Conservation (phyloP, 2,113 vertebrate genomes). For the Cyprinus carpio region DNA sequence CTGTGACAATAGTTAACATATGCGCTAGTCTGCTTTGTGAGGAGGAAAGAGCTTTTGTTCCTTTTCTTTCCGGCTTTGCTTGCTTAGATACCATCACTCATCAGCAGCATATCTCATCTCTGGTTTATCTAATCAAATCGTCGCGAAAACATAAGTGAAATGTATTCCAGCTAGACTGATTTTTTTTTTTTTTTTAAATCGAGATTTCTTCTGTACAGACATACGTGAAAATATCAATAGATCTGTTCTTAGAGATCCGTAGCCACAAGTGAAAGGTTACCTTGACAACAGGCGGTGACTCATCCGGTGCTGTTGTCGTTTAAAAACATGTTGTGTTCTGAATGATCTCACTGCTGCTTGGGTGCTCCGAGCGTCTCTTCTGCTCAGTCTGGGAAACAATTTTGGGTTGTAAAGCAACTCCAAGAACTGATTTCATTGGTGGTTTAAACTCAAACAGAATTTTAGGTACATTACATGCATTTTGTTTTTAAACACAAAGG, state of each 20-base stretch:
- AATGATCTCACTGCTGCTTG: slow-evolving; percentile 45
- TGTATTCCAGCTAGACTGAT: neutral
- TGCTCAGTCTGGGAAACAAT: neutral
- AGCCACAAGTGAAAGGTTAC: slow-evolving; percentile 68
- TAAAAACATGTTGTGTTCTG: slow-evolving; percentile 56
- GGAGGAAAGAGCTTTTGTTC: neutral
- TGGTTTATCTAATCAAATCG: neutral
- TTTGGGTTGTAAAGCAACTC: neutral
- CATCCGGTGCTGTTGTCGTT: slow-evolving; percentile 66
- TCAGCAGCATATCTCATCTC: neutral
- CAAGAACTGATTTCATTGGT: neutral
- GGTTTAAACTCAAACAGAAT: neutral
- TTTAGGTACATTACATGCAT: neutral
- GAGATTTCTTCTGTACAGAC: neutral
- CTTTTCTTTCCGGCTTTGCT: neutral
- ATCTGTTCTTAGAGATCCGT: slow-evolving; percentile 28
- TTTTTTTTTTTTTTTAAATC: neutral
- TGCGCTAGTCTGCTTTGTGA: neutral
- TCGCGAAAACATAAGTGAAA: no score
- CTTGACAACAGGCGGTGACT: slow-evolving; percentile 76
- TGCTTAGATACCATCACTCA: slow-evolving; percentile 1
- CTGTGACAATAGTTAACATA: neutral
- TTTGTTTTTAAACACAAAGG: neutral
- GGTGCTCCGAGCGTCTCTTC: slow-evolving; percentile 2
- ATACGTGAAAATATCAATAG: neutral